Percentiles rank a stretch among this genome's conserved stretches.
phyloP scores from a whole-genome alignment of 2,888 invertebrate species.

The Dolomedes plantarius region DNA sequence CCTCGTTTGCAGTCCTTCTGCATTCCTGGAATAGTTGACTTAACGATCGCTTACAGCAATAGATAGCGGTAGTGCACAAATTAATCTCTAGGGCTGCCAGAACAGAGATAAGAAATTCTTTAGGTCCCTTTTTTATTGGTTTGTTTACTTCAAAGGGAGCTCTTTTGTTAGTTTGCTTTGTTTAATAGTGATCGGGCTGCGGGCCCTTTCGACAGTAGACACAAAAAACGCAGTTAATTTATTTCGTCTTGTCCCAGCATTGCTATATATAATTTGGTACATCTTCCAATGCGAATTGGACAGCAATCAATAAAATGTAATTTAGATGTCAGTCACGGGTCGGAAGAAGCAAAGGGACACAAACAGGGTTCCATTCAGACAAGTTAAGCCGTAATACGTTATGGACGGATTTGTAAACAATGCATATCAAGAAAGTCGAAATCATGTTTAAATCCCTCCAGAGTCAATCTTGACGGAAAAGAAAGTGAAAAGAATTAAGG shows the following conservation, averaged over 20 bases:
- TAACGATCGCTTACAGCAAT: slow-evolving; percentile 62
- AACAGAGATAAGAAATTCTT: slow-evolving; percentile 60
- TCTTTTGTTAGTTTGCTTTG: slow-evolving; percentile 30
- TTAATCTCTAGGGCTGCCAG: slow-evolving; percentile 63
- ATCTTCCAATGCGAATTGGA: neutral
- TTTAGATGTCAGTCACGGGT: neutral
- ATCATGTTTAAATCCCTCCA: neutral
- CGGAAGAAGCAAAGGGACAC: neutral
- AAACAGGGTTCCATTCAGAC: neutral
- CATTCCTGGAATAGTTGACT: slow-evolving; percentile 67
- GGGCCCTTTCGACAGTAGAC: slow-evolving; percentile 22
- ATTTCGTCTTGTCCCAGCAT: neutral
- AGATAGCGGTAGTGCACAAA: slow-evolving; percentile 50
- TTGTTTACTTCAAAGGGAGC: slow-evolving; percentile 44
- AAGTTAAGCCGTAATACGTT: neutral
- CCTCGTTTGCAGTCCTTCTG: slow-evolving; percentile 51
- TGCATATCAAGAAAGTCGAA: neutral
- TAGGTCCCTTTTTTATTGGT: slow-evolving; percentile 32
- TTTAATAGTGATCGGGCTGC: slow-evolving; percentile 30
- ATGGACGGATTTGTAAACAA: neutral
- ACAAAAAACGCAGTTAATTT: slow-evolving; percentile 10
- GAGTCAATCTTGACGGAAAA: neutral
- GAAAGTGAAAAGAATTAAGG: neutral
- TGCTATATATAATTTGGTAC: neutral
- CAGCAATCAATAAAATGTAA: neutral